Evolutionary conservation across 1,140 invertebrate species (phyloP).

Genomic region (Ostrea edulis): DNA sequence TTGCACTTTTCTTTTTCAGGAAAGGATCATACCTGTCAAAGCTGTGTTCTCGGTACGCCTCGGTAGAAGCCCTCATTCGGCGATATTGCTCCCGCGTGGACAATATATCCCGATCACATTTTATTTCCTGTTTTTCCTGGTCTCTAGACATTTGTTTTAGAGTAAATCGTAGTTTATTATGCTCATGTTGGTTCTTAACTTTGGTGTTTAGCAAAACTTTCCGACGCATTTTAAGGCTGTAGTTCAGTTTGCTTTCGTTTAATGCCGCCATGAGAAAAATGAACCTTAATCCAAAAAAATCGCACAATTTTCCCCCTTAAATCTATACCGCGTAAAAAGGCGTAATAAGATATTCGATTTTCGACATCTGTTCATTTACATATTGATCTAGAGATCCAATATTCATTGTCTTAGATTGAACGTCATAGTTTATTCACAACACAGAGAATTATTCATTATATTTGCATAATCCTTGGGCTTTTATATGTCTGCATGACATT

Average conservation of each 20-base stretch:
- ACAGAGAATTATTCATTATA: not conserved
- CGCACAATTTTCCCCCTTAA: not conserved
- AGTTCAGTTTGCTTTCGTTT: slow-evolving; percentile 43
- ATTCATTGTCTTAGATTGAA: slow-evolving; percentile 36
- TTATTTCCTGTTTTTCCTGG: slow-evolving; percentile 41
- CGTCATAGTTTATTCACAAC: not conserved
- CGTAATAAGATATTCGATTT: not conserved
- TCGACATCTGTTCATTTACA: not conserved
- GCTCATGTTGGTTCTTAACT: slow-evolving; percentile 54
- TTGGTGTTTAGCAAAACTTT: slow-evolving; percentile 43
- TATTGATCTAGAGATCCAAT: not conserved
- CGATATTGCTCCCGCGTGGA: slow-evolving; percentile 36
- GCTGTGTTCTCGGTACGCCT: slow-evolving; percentile 50
- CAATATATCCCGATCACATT: slow-evolving; percentile 25
- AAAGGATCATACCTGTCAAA: slow-evolving; percentile 57
- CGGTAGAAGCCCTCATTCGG: slow-evolving; percentile 44
- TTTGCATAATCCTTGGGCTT: slow-evolving; percentile 31
- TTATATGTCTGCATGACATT: not conserved
- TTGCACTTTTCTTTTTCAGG: slow-evolving; percentile 36
- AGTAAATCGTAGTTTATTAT: slow-evolving; percentile 48
- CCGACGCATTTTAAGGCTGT: slow-evolving; percentile 42
- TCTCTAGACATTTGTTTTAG: slow-evolving; percentile 39
- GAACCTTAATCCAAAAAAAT: not conserved
- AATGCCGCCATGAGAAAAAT: not conserved
- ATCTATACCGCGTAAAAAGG: not conserved